A percentile compares a stretch with the other conserved stretches of the same genome.
These are phyloP conservation scores for Nerophis ophidion DNA, from an alignment of 2,113 vertebrate genomes.

Conservation along the genomic window DNA sequence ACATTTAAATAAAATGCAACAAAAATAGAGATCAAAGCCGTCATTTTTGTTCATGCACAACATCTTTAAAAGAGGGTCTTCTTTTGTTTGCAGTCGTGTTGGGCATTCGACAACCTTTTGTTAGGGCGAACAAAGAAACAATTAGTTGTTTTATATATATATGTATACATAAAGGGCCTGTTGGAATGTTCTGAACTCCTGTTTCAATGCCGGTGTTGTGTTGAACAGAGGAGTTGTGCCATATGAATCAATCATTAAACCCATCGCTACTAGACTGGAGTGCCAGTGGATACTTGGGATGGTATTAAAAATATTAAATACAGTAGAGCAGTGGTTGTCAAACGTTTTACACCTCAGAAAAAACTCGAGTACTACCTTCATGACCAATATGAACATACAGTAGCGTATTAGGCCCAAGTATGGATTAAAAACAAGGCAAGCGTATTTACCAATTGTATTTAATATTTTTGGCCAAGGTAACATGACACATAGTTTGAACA, in stretches of 20 bases:
- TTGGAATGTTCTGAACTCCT: background rate
- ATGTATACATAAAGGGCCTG: background rate
- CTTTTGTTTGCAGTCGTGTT: too few relatives aligned
- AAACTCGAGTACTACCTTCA: too few relatives aligned
- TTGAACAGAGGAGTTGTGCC: background rate
- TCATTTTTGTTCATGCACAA: too few relatives aligned
- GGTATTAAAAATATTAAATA: constrained; percentile 52
- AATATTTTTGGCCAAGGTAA: too few relatives aligned
- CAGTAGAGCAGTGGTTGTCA: constrained; percentile 13
- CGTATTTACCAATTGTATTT: too few relatives aligned
- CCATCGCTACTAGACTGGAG: constrained; percentile 65
- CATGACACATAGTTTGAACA: too few relatives aligned
- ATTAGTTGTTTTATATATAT: background rate
- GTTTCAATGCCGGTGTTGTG: background rate
- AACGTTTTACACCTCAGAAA: too few relatives aligned
- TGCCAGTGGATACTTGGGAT: constrained; percentile 71
- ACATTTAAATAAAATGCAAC: too few relatives aligned
- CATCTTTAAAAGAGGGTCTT: too few relatives aligned
- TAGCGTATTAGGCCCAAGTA: too few relatives aligned
- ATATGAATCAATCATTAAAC: constrained; percentile 60
- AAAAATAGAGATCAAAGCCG: too few relatives aligned
- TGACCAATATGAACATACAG: background rate
- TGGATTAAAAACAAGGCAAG: too few relatives aligned
- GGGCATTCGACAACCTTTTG: background rate
- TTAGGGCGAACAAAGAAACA: background rate